Conservation (phyloP, 2,888 invertebrate species). For the Dynastes hyllus region DNA sequence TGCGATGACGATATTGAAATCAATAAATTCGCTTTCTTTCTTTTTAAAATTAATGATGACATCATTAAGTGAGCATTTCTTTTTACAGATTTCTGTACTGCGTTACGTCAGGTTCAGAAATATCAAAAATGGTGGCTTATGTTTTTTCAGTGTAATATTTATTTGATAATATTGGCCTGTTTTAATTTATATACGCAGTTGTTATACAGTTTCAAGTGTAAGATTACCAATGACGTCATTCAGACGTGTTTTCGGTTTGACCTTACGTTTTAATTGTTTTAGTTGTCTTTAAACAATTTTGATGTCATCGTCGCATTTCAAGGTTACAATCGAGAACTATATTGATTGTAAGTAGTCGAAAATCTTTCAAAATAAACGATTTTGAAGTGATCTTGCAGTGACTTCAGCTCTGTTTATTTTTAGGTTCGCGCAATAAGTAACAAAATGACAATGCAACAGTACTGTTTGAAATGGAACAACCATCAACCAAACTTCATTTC, state of each 20-base stretch:
- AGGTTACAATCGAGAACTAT: constrained; percentile 66
- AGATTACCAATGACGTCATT: constrained; percentile 59
- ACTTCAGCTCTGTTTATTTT: constrained; percentile 46
- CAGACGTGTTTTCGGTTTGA: constrained; percentile 55
- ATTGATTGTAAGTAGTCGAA: constrained; percentile 63
- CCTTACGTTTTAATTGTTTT: constrained; percentile 58
- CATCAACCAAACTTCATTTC: constrained; percentile 95
- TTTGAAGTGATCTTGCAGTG: constrained; percentile 29
- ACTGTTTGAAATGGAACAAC: constrained; percentile 87
- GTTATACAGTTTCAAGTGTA: constrained; percentile 53
- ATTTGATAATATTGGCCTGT: constrained; percentile 54
- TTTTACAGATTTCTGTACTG: constrained; percentile 51
- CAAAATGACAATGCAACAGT: constrained; percentile 70
- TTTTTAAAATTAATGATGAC: constrained; percentile 48
- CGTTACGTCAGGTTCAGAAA: constrained; percentile 61
- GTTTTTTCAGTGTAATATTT: constrained; percentile 62
- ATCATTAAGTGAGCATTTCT: constrained; percentile 35
- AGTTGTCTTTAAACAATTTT: constrained; percentile 61
- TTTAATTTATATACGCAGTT: constrained; percentile 55
- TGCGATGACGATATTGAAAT: constrained; percentile 25
- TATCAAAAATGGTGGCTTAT: constrained; percentile 62
- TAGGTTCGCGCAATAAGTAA: constrained; percentile 43
- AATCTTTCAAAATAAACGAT: constrained; percentile 48
- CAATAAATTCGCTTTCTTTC: constrained; percentile 11
- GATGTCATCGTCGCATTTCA: constrained; percentile 66